A percentile compares a stretch with the other conserved stretches of the same genome.
These are phyloP conservation scores for Anoura caudifer DNA, from an alignment of 2,113 vertebrate genomes.

Conservation along the genomic window DNA sequence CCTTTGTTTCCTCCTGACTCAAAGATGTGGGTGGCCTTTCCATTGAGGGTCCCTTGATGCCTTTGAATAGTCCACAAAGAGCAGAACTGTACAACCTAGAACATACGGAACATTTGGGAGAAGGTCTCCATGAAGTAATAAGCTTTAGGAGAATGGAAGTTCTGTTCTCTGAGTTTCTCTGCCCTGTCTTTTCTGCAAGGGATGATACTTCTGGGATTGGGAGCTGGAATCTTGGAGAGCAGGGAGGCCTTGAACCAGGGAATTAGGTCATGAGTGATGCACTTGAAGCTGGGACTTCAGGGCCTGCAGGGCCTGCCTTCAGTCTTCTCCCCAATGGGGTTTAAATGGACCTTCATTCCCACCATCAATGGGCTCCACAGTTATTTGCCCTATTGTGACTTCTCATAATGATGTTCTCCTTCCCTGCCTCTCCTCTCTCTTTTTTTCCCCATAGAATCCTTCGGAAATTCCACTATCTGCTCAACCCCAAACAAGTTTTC, in stretches of 20 bases:
- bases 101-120: not conserved
- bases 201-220: not conserved
- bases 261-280: not conserved
- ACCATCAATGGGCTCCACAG: not conserved
- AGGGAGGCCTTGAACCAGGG: not conserved
- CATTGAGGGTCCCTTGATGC: not conserved
- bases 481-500: constrained; percentile 87
- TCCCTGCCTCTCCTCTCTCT: fast-evolving
- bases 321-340: not conserved
- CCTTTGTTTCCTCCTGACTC: not conserved
- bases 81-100: not conserved
- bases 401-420: not conserved
- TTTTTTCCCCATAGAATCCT: constrained; percentile 75
- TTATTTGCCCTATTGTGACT: not conserved
- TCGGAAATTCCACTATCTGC: constrained; percentile 86
- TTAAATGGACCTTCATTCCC: not conserved
- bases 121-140: not conserved
- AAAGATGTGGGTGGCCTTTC: not conserved
- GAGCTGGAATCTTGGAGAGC: not conserved
- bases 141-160: not conserved
- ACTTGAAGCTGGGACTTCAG: not conserved
- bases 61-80: not conserved
- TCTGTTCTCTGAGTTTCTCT: not conserved
- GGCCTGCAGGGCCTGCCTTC: not conserved
- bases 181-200: not conserved